Evolutionary conservation across 2,888 invertebrate genomes (phyloP).

Genomic region (Drosophila histrio): DNA sequence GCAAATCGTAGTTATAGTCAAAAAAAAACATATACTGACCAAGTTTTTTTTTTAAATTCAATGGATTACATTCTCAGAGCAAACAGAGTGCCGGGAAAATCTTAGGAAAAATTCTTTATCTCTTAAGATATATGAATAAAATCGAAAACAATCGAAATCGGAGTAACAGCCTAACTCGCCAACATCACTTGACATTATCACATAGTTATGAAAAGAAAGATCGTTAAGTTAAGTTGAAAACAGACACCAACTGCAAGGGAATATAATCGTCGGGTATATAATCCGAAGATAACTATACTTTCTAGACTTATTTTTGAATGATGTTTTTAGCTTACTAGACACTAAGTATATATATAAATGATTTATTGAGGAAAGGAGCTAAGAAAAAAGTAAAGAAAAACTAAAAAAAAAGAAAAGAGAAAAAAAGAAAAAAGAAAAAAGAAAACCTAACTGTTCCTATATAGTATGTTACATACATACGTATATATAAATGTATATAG

Average conservation of each 20-base stretch:
- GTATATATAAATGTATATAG: background rate
- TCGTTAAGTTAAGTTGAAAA: background rate
- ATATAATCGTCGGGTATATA: slow-evolving; percentile 1
- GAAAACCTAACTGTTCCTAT: background rate
- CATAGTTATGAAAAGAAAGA: too few relatives aligned
- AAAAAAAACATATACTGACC: too few relatives aligned
- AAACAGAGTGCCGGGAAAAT: too few relatives aligned
- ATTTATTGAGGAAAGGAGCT: background rate
- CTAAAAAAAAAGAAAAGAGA: background rate
- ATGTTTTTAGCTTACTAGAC: slow-evolving; percentile 1
- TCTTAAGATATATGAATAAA: too few relatives aligned
- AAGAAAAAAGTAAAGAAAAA: background rate
- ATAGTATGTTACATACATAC: background rate
- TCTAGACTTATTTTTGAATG: background rate
- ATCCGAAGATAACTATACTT: background rate
- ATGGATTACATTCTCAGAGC: too few relatives aligned
- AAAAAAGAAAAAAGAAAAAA: background rate
- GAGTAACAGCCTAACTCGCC: too few relatives aligned
- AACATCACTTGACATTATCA: too few relatives aligned
- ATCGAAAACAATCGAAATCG: too few relatives aligned
- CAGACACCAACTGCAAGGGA: background rate
- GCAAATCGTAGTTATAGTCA: too few relatives aligned
- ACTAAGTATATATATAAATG: background rate
- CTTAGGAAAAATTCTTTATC: too few relatives aligned
- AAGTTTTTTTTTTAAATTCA: too few relatives aligned